Conservation (phyloP, 2,888 invertebrate species). For the Pachymerium ferrugineum region DNA sequence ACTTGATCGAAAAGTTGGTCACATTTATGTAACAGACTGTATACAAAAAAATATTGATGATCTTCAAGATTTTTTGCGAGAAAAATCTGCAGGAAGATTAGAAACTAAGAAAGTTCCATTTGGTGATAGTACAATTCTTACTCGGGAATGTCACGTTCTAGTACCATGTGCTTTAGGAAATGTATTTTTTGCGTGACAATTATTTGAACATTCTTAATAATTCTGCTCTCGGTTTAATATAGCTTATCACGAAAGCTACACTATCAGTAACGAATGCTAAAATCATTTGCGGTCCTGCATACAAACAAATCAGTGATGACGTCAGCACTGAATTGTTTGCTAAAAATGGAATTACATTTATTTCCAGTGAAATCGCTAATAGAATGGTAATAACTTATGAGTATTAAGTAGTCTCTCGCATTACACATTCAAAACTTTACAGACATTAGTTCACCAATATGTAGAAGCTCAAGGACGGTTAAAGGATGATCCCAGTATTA, state of each 20-base stretch:
- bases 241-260: slow-evolving; percentile 41
- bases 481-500: slow-evolving; percentile 40
- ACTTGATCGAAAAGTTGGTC: slow-evolving; percentile 39
- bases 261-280: slow-evolving; percentile 41
- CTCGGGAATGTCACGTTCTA: slow-evolving; percentile 41
- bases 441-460: slow-evolving; percentile 39
- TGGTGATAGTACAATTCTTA: slow-evolving; percentile 40
- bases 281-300: slow-evolving; percentile 43
- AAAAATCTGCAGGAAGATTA: slow-evolving; percentile 38
- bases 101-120: slow-evolving; percentile 40
- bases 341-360: slow-evolving; percentile 40
- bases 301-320: slow-evolving; percentile 39
- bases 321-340: slow-evolving; percentile 38
- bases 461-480: slow-evolving; percentile 38
- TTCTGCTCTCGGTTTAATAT: neutral
- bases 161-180: slow-evolving; percentile 42
- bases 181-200: slow-evolving; percentile 38
- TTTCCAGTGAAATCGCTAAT: slow-evolving; percentile 42
- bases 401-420: neutral
- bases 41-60: slow-evolving; percentile 41
- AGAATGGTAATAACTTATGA: slow-evolving; percentile 40
- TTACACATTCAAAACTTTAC: neutral
- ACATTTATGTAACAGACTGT: slow-evolving; percentile 41
- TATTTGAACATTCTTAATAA: neutral
- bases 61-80: slow-evolving; percentile 39